phyloP scores from a whole-genome alignment of 1,140 invertebrate species.

The Heliconius hewitsoni region DNA sequence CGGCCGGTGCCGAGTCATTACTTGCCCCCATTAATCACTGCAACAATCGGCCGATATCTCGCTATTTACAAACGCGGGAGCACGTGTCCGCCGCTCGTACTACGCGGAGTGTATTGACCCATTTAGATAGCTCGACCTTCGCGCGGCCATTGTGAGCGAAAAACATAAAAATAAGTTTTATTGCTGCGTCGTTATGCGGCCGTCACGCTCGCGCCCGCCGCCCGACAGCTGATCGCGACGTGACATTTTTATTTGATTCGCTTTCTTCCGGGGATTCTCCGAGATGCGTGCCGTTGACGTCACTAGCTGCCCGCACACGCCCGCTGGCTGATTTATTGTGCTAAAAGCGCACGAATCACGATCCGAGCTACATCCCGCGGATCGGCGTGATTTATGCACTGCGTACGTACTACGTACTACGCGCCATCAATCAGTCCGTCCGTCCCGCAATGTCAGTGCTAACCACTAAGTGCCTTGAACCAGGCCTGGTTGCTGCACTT shows the following conservation, averaged over 20 bases:
- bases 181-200: constrained; percentile 77
- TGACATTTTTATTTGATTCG: constrained; percentile 81
- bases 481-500: constrained; percentile 28
- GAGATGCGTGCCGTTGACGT: constrained; percentile 78
- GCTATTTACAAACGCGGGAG: constrained; percentile 80
- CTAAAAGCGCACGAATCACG: constrained; percentile 48
- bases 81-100: constrained; percentile 77
- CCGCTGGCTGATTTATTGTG: constrained; percentile 73
- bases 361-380: constrained; percentile 59
- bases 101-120: constrained; percentile 80
- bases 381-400: constrained; percentile 65
- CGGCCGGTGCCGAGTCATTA: constrained; percentile 70
- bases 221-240: constrained; percentile 79
- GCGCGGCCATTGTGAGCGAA: constrained; percentile 80
- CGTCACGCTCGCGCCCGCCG: constrained; percentile 56
- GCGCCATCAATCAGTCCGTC: neutral
- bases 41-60: constrained; percentile 81
- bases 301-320: constrained; percentile 66
- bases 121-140: constrained; percentile 81
- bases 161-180: constrained; percentile 82
- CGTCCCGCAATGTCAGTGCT: constrained; percentile 58
- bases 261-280: constrained; percentile 78
- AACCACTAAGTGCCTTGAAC: constrained; percentile 50
- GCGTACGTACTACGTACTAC: constrained; percentile 33
- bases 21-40: constrained; percentile 79